phyloP scores from a whole-genome alignment of 2,888 invertebrate species.

The Nymphalis polychloros region DNA sequence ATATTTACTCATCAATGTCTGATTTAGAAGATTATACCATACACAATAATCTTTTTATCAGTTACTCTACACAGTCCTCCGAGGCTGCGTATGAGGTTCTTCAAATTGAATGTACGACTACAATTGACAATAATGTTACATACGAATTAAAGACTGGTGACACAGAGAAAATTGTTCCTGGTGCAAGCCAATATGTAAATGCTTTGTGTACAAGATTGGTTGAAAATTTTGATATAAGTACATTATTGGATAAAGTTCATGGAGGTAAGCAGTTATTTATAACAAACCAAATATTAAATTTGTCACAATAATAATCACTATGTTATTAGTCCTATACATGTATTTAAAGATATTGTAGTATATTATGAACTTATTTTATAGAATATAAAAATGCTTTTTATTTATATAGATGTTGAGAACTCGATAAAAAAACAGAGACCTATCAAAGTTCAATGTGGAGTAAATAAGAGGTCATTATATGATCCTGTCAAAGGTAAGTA shows the following conservation, averaged over 20 bases:
- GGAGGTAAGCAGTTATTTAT: conserved; percentile 55
- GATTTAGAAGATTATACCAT: conserved; percentile 61
- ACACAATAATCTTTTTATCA: conserved; percentile 69
- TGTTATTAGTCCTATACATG: too few species aligned
- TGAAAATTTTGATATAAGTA: conserved; percentile 67
- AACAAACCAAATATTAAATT: too few species aligned
- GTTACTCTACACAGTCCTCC: conserved; percentile 64
- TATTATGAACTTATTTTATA: too few species aligned
- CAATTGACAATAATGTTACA: conserved; percentile 56
- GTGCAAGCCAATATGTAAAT: conserved; percentile 68
- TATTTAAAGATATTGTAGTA: too few species aligned
- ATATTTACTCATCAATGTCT: conserved; percentile 55
- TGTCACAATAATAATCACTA: too few species aligned
- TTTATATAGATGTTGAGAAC: conserved; percentile 62
- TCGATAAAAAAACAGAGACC: conserved; percentile 66
- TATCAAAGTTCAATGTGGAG: conserved; percentile 71
- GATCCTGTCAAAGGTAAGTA: conserved; percentile 60
- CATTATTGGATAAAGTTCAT: conserved; percentile 74
- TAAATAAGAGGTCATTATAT: conserved; percentile 64
- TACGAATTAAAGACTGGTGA: conserved; percentile 66
- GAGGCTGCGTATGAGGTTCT: conserved; percentile 70
- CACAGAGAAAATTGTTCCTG: conserved; percentile 58
- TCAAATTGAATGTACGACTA: conserved; percentile 65
- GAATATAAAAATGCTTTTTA: background rate
- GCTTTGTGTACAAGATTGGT: conserved; percentile 66